Evolutionary conservation across 2,888 invertebrate genomes (phyloP).

Genomic region (Byasa hedistus): DNA sequence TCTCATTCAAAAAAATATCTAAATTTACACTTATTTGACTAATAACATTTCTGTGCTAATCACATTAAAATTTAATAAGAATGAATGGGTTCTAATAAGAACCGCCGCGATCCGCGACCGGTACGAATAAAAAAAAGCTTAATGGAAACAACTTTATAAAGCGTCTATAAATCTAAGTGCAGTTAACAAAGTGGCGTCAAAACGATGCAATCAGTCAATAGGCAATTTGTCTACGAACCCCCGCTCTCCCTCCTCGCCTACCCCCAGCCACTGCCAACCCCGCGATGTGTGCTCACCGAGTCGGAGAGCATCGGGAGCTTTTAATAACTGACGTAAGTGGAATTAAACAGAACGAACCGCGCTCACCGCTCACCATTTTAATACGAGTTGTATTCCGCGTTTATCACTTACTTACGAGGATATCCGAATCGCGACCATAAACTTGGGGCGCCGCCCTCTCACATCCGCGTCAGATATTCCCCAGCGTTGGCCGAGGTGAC

Average conservation of each 20-base stretch:
- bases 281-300: constrained; percentile 22
- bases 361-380: no score
- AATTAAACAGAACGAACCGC: constrained; percentile 40
- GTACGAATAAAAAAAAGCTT: no score
- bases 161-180: constrained; percentile 13
- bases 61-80: no score
- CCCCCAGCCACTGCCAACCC: no score
- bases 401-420: constrained; percentile 52
- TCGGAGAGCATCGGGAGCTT: constrained; percentile 25
- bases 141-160: constrained; percentile 4
- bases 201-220: constrained; percentile 19
- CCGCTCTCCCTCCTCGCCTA: no score
- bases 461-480: constrained; percentile 1
- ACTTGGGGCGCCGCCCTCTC: constrained; percentile 26
- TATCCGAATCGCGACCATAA: constrained; percentile 46
- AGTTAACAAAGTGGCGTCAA: constrained; percentile 6
- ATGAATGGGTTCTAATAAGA: background rate
- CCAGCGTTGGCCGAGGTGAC: constrained; percentile 18
- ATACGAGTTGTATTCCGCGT: constrained; percentile 59
- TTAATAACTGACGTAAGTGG: constrained; percentile 35
- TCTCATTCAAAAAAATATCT: no score
- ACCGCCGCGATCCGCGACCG: no score
- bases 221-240: constrained; percentile 25
- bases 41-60: no score
- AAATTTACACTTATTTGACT: no score